Evolutionary conservation across 2,113 vertebrate genomes (phyloP).

Genomic region (Perca schrenkii): DNA sequence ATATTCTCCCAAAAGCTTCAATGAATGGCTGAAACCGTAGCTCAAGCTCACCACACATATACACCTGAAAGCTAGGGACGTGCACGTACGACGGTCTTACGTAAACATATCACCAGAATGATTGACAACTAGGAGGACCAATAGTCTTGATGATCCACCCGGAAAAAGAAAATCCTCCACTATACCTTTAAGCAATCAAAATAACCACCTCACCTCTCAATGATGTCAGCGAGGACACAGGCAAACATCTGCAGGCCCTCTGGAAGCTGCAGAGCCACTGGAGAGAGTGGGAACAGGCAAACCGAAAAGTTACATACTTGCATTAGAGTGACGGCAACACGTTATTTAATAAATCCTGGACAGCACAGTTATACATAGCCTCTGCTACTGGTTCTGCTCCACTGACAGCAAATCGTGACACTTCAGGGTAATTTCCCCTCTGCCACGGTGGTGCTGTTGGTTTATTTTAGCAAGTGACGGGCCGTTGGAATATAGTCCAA

Average conservation of each 20-base stretch:
- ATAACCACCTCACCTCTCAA: constrained; percentile 88
- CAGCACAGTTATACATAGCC: constrained; percentile 50
- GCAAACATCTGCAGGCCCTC: constrained; percentile 98
- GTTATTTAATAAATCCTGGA: constrained; percentile 59
- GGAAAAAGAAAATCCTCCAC: too few relatives aligned
- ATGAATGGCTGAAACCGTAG: too few relatives aligned
- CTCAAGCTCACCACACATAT: too few relatives aligned
- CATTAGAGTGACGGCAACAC: constrained; percentile 47
- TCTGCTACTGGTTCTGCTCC: constrained; percentile 33
- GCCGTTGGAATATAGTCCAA: constrained; percentile 63
- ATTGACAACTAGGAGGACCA: too few relatives aligned
- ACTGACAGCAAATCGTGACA: constrained; percentile 67
- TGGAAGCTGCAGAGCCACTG: constrained; percentile 98
- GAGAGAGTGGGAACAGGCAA: constrained; percentile 44
- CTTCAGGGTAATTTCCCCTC: constrained; percentile 60
- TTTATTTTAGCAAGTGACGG: constrained; percentile 65
- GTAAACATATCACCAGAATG: too few relatives aligned
- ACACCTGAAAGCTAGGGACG: too few relatives aligned
- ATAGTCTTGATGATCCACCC: too few relatives aligned
- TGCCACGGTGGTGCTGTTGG: constrained; percentile 41
- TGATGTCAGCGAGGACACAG: constrained; percentile 95
- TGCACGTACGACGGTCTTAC: too few relatives aligned
- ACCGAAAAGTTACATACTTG: constrained; percentile 54
- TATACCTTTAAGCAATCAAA: constrained; percentile 19
- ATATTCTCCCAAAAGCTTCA: too few relatives aligned